A percentile compares a stretch with the other conserved stretches of the same genome.
These are phyloP conservation scores for Thera obeliscata DNA, from an alignment of 2,888 invertebrate genomes.

Conservation along the genomic window DNA sequence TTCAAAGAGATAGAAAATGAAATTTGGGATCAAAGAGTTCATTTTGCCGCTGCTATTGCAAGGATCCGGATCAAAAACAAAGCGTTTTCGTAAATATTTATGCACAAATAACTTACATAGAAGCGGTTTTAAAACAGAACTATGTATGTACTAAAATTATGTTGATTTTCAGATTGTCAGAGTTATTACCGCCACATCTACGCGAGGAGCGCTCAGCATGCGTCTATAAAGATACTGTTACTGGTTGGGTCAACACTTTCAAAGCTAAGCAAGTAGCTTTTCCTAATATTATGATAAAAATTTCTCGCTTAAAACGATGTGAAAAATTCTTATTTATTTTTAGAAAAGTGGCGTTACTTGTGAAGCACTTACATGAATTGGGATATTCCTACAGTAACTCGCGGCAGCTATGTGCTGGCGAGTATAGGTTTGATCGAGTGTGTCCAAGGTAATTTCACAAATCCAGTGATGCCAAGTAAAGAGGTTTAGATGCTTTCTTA, in stretches of 20 bases:
- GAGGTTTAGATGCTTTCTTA: not conserved
- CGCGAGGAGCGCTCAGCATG: slow-evolving; percentile 88
- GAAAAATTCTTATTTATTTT: slow-evolving; percentile 38
- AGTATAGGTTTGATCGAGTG: slow-evolving; percentile 83
- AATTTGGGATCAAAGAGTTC: slow-evolving; percentile 87
- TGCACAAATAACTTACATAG: not conserved
- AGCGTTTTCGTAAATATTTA: slow-evolving; percentile 83
- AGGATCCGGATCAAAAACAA: slow-evolving; percentile 90
- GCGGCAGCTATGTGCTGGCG: slow-evolving; percentile 73
- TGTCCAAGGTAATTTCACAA: slow-evolving; percentile 77
- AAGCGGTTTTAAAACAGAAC: not conserved
- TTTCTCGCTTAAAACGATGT: not conserved
- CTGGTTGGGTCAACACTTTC: slow-evolving; percentile 92
- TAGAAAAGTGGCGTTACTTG: slow-evolving; percentile 77
- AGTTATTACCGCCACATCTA: slow-evolving; percentile 89
- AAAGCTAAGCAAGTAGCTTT: slow-evolving; percentile 83
- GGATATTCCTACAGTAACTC: slow-evolving; percentile 75
- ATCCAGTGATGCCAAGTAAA: not conserved
- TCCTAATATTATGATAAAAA: not conserved
- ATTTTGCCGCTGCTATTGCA: slow-evolving; percentile 90
- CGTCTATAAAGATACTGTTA: slow-evolving; percentile 84
- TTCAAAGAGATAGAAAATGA: slow-evolving; percentile 85
- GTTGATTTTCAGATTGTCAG: slow-evolving; percentile 75
- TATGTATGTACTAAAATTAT: not conserved
- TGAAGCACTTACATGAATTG: slow-evolving; percentile 69